Conservation (phyloP, 1,140 invertebrate species). For the Agrypnia vestita region DNA sequence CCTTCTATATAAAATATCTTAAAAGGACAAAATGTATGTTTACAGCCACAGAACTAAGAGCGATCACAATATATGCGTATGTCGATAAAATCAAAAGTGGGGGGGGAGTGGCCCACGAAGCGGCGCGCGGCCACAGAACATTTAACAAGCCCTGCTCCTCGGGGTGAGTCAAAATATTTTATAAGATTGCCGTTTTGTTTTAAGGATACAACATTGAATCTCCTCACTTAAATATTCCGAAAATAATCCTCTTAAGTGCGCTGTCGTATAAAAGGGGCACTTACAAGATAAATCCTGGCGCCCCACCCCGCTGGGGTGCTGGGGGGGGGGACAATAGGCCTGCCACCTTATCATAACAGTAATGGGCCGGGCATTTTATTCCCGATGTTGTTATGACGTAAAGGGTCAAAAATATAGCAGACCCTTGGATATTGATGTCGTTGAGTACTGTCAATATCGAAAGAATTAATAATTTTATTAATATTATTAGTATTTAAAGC, state of each 20-base stretch:
- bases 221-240: constrained; percentile 38
- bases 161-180: background rate
- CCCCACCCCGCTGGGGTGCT: background rate
- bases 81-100: no score
- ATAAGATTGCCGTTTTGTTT: constrained; percentile 14
- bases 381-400: constrained; percentile 16
- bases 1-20: no score
- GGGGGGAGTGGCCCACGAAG: no score
- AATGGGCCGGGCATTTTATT: constrained; percentile 23
- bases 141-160: background rate
- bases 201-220: constrained; percentile 9
- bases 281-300: constrained; percentile 42
- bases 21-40: no score
- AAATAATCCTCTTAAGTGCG: constrained; percentile 46
- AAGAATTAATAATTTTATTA: no score
- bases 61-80: no score
- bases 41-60: no score
- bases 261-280: constrained; percentile 32
- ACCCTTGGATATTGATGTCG: no score
- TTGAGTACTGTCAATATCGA: no score
- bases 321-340: constrained; percentile 30
- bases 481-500: no score
- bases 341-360: constrained; percentile 41
- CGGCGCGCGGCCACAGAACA: no score
- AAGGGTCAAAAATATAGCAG: background rate